These are phyloP conservation scores for Hypomecis atomaria DNA, from an alignment of 2,888 invertebrate genomes.

Conservation along the genomic window DNA sequence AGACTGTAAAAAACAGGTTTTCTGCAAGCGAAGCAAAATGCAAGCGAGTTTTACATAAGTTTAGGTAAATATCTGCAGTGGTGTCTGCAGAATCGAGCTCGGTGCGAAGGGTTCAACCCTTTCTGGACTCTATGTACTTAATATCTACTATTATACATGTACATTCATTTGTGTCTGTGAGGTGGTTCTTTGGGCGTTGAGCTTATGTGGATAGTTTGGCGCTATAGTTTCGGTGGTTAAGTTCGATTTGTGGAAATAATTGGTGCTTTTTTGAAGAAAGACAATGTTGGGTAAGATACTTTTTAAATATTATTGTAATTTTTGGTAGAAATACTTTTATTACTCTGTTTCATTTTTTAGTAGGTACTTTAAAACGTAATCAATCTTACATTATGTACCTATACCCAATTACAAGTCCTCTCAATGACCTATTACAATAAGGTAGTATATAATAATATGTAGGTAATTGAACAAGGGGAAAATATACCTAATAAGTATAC, in stretches of 20 bases:
- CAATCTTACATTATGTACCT: too few relatives aligned
- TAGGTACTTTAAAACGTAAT: too few relatives aligned
- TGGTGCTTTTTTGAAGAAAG: neutral
- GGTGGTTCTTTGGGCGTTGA: constrained; percentile 42
- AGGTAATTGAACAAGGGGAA: too few relatives aligned
- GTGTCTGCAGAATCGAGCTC: constrained; percentile 71
- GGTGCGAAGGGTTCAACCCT: constrained; percentile 69
- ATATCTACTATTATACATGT: constrained; percentile 38
- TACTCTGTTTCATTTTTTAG: too few relatives aligned
- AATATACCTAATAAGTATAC: too few relatives aligned
- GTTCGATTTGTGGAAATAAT: constrained; percentile 20
- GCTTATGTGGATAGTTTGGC: constrained; percentile 33
- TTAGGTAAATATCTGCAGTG: constrained; percentile 62
- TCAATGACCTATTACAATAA: too few relatives aligned
- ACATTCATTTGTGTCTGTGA: constrained; percentile 19
- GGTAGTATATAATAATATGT: too few relatives aligned
- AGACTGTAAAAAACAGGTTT: constrained; percentile 38
- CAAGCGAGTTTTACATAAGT: constrained; percentile 39
- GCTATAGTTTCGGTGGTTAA: constrained; percentile 17
- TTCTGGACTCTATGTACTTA: constrained; percentile 46
- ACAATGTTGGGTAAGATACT: neutral
- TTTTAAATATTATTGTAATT: too few relatives aligned
- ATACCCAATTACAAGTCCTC: too few relatives aligned
- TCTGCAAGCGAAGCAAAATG: constrained; percentile 36
- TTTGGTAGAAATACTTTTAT: too few relatives aligned